These are phyloP conservation scores for Nibea albiflora DNA, from an alignment of 2,113 vertebrate genomes.

Conservation along the genomic window DNA sequence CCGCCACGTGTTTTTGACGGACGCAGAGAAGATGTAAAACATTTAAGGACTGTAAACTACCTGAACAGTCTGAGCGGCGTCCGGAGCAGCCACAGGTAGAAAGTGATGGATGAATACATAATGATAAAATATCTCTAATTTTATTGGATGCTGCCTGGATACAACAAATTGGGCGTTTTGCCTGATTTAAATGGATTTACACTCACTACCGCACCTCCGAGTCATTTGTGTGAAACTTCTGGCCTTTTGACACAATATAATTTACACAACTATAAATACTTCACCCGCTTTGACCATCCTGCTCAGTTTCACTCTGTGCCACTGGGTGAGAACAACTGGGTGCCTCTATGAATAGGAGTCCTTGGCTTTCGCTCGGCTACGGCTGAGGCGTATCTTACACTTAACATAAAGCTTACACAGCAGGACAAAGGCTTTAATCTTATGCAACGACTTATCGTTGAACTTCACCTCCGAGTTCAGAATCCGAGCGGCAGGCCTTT, in stretches of 20 bases:
- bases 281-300: constrained; percentile 64
- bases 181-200: constrained; percentile 17
- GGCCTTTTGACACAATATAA: constrained; percentile 74
- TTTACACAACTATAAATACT: constrained; percentile 77
- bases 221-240: constrained; percentile 50
- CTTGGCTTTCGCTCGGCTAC: constrained; percentile 59
- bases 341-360: constrained; percentile 73
- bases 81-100: background rate
- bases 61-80: background rate
- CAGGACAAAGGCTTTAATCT: constrained; percentile 51
- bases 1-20: no score
- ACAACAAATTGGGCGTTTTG: background rate
- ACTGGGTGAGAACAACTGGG: constrained; percentile 77
- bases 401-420: constrained; percentile 45
- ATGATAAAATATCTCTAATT: background rate
- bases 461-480: constrained; percentile 29
- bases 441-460: constrained; percentile 38
- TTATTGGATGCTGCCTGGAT: no score
- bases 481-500: constrained; percentile 23
- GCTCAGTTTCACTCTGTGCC: constrained; percentile 63
- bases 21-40: no score
- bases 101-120: background rate
- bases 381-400: constrained; percentile 42
- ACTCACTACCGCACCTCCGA: background rate
- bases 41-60: no score